Percentiles rank a stretch among this genome's conserved stretches.
Evolutionary conservation across 2,888 invertebrate species (phyloP).

Genomic region (Poecilobothrus nobilitatus): DNA sequence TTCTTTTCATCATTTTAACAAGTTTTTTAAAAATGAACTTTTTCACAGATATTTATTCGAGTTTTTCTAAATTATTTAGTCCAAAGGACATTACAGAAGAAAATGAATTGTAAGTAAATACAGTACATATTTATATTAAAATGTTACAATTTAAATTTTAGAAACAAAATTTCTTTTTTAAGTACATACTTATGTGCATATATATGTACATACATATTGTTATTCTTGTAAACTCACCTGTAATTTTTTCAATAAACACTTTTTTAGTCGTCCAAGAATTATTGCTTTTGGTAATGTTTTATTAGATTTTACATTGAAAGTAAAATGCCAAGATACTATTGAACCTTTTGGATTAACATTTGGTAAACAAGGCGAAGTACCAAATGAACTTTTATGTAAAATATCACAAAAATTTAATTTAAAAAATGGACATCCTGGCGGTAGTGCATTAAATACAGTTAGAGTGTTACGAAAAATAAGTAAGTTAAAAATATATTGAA

Average conservation of each 20-base stretch:
- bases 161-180: too few species aligned
- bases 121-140: too few species aligned
- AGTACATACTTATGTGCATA: too few species aligned
- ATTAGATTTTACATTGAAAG: conserved; percentile 34
- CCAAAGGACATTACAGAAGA: conserved; percentile 17
- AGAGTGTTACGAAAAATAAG: conserved; percentile 37
- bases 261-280: conserved; percentile 30
- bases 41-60: conserved; percentile 23
- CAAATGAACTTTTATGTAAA: conserved; percentile 28
- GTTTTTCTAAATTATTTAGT: conserved; percentile 19
- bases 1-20: neutral
- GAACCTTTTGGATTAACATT: conserved; percentile 30
- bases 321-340: conserved; percentile 33
- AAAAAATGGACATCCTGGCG: conserved; percentile 34
- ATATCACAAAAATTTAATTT: neutral
- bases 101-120: neutral
- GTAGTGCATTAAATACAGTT: conserved; percentile 47
- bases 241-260: neutral
- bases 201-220: neutral
- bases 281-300: conserved; percentile 41
- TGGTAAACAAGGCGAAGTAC: conserved; percentile 37
- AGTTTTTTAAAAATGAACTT: neutral
- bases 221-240: neutral
- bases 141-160: too few species aligned
- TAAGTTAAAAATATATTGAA: conserved; percentile 21